These are phyloP conservation scores for Ophion slaviceki DNA, from an alignment of 2,888 invertebrate species.

Conservation along the genomic window DNA sequence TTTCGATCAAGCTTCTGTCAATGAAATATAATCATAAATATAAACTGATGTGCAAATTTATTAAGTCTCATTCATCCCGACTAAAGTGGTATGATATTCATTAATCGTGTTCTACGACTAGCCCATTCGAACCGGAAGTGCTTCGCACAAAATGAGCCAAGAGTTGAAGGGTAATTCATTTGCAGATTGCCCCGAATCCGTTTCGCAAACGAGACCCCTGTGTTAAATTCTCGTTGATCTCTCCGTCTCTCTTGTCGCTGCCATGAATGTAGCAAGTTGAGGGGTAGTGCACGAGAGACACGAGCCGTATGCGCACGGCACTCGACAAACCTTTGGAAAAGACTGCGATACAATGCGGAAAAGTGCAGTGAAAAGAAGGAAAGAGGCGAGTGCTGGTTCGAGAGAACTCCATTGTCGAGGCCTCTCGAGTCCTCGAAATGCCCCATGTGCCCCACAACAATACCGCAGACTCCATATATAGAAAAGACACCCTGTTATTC, in stretches of 20 bases:
- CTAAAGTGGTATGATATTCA: no score
- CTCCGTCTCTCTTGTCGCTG: not conserved
- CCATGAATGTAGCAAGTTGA: not conserved
- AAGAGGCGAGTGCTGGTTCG: slow-evolving; percentile 36
- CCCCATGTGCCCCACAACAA: slow-evolving; percentile 65
- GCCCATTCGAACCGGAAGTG: no score
- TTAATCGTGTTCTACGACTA: no score
- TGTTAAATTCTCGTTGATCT: not conserved
- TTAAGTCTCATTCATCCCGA: no score
- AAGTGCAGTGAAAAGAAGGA: slow-evolving; percentile 16
- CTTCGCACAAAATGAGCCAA: no score
- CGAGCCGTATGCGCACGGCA: slow-evolving; percentile 23
- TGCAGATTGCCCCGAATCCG: slow-evolving; percentile 3
- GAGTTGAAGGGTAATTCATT: no score
- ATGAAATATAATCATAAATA: no score
- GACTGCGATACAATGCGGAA: slow-evolving; percentile 39
- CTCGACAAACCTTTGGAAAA: slow-evolving; percentile 22
- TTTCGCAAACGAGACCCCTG: slow-evolving; percentile 16
- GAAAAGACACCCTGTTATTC: slow-evolving; percentile 73
- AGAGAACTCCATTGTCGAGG: slow-evolving; percentile 54
- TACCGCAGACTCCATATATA: slow-evolving; percentile 71
- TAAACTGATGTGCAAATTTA: no score
- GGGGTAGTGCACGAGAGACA: slow-evolving; percentile 10
- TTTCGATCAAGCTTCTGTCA: not conserved
- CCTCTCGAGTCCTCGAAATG: slow-evolving; percentile 54